Conservation (phyloP, 2,797 vertebrate species). For the Champsocephalus gunnari region DNA sequence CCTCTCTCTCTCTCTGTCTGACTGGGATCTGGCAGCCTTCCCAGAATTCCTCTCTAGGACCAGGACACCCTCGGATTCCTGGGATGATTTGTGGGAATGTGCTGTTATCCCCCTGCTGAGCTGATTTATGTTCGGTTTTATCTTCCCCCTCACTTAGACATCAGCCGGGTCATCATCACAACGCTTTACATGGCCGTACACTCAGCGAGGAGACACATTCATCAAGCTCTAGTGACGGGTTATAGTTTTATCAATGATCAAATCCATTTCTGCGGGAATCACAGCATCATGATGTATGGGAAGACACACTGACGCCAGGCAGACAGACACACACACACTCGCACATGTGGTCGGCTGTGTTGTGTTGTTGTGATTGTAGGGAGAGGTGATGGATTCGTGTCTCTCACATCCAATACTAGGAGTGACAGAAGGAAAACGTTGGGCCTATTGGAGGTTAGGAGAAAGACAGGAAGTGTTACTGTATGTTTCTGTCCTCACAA, state of each 20-base stretch:
- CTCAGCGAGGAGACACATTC: slow-evolving; percentile 70
- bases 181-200: slow-evolving; percentile 75
- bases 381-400: slow-evolving; percentile 29
- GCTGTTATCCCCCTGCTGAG: slow-evolving; percentile 66
- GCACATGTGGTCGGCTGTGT: slow-evolving; percentile 14
- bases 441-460: neutral
- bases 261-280: slow-evolving; percentile 73
- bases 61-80: slow-evolving; percentile 64
- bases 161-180: slow-evolving; percentile 76
- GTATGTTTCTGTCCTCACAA: slow-evolving; percentile 18
- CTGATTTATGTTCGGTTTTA: slow-evolving; percentile 80
- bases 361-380: slow-evolving; percentile 22
- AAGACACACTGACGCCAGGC: slow-evolving; percentile 37
- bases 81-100: slow-evolving; percentile 74
- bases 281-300: slow-evolving; percentile 58
- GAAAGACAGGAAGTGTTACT: neutral
- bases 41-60: slow-evolving; percentile 70
- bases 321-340: slow-evolving; percentile 49
- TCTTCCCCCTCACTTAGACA: slow-evolving; percentile 75
- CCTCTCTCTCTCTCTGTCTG: neutral
- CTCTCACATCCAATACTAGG: slow-evolving; percentile 28
- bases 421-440: slow-evolving; percentile 13
- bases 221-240: slow-evolving; percentile 63
- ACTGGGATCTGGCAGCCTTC: slow-evolving; percentile 64
- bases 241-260: slow-evolving; percentile 79